Percentiles rank a stretch among this genome's conserved stretches.
These are phyloP conservation scores for Palythoa heliodiscus DNA, from an alignment of 92 coral and sea anemone genomes.

Conservation along the genomic window DNA sequence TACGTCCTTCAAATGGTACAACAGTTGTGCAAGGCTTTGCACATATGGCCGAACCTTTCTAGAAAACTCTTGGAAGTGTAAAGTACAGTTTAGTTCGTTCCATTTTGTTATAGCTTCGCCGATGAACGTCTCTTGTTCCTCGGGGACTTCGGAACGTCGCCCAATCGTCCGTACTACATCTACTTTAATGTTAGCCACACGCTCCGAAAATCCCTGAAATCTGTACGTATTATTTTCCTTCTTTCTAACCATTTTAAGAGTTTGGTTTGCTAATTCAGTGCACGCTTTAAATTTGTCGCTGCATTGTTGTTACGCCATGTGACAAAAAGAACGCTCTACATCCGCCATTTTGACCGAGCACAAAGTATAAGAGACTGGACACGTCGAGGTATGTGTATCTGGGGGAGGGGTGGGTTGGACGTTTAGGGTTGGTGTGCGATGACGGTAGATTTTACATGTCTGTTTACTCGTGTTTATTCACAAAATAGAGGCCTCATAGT, in stretches of 20 bases:
- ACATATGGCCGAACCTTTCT: slow-evolving; percentile 65
- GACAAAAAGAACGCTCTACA: slow-evolving; percentile 4
- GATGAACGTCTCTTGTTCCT: slow-evolving; percentile 91
- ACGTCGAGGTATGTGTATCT: background rate
- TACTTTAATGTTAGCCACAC: slow-evolving; percentile 82
- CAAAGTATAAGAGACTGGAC: background rate
- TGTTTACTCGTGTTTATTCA: no score
- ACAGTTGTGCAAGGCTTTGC: slow-evolving; percentile 85
- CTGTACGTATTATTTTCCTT: slow-evolving; percentile 79
- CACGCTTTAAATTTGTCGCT: background rate
- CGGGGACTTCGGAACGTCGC: slow-evolving; percentile 75
- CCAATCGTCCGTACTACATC: slow-evolving; percentile 89
- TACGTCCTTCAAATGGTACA: slow-evolving; percentile 76
- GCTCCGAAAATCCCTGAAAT: slow-evolving; percentile 91
- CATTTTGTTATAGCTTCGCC: slow-evolving; percentile 82
- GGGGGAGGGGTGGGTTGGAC: background rate
- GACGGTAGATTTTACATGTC: no score
- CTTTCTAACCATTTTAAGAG: slow-evolving; percentile 68
- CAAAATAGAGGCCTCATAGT: no score
- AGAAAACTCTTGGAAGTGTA: slow-evolving; percentile 80
- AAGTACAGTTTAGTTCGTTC: slow-evolving; percentile 90
- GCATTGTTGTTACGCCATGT: slow-evolving; percentile 33
- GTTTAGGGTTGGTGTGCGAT: no score
- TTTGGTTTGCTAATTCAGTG: background rate
- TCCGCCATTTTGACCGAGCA: slow-evolving; percentile 42